These are phyloP conservation scores for Hermaeophaga mercurialis DNA, from an alignment of 2,888 invertebrate species.

Conservation along the genomic window DNA sequence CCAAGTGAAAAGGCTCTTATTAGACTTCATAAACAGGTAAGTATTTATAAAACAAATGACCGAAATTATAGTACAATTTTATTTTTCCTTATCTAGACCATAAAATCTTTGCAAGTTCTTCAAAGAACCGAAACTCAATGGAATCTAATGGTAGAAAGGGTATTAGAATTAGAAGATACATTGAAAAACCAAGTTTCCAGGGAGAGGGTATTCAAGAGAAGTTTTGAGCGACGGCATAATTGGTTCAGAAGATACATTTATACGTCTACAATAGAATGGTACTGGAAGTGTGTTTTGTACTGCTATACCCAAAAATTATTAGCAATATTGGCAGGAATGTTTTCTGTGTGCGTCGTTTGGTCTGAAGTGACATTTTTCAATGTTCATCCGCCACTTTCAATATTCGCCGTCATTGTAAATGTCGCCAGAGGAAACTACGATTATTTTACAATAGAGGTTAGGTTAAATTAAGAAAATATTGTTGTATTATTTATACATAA, in stretches of 20 bases:
- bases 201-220: constrained; percentile 68
- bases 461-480: too few species aligned
- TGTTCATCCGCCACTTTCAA: constrained; percentile 86
- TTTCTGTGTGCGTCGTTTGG: constrained; percentile 96
- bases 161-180: constrained; percentile 86
- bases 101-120: constrained; percentile 88
- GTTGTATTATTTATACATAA: too few species aligned
- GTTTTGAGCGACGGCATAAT: constrained; percentile 70
- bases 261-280: constrained; percentile 88
- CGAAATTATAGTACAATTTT: neutral
- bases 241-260: constrained; percentile 64
- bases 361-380: constrained; percentile 98
- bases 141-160: constrained; percentile 80
- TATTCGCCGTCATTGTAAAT: constrained; percentile 94
- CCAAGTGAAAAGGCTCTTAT: constrained; percentile 86
- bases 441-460: constrained; percentile 93
- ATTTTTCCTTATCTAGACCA: constrained; percentile 70
- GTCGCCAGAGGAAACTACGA: constrained; percentile 81
- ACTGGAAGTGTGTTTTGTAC: constrained; percentile 88
- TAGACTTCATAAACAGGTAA: constrained; percentile 87
- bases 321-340: constrained; percentile 72
- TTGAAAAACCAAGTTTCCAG: constrained; percentile 73
- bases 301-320: constrained; percentile 76
- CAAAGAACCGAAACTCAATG: constrained; percentile 95
- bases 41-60: neutral